Base-by-base conservation (phyloP, 37 sponge, comb jelly and placozoan genomes). In the Oscarella lobularis region DNA sequence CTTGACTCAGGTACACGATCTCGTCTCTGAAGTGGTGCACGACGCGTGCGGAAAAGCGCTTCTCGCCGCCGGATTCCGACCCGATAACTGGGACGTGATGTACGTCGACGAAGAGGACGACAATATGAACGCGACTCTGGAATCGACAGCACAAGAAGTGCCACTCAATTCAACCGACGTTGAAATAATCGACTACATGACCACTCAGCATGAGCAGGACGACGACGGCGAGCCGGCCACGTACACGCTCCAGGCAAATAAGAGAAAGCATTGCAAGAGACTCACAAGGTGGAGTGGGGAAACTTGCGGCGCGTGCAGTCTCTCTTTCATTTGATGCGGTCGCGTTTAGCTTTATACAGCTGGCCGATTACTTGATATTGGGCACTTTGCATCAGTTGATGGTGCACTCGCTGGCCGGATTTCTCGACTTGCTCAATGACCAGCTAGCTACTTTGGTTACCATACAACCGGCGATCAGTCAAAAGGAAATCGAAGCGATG, bases 191-290 rank as follows among this genome's bases (percentile, higher is more conserved):
- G 31, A 9, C 66, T 40, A 14, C 78, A 40, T 9, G 37, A 36
- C 70, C 32, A 66, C 39, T 38, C 6, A 5, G 3, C 81, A 60
- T 5, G 35, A 68, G 35, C 85, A 78, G 29, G 66, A 82, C 31
- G 94, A 92, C 40, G 71, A 75, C 70, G 81, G 80, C 75, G 93
- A 96, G 76, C 91, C 83, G 80, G 82, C 81, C 73, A 87, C 84
- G 3, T 96, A 93, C 84, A 96, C 98, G 0, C 83, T 82, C 75
- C 98, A 96, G 71, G 98, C 98, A 20, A 79, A 41, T 74, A 96
- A 96, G 79, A 84, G 98, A 34, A 78, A 81, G 0, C 84, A 90
- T 76, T 93, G 94, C 48, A 92, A 88, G 71, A 74, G 91, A 79
- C 83, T 96, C 9, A 4, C 6, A 14, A 29, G 71, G 71, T 68